Conservation (phyloP, 2,888 invertebrate species). For the Halocaridina rubra region DNA sequence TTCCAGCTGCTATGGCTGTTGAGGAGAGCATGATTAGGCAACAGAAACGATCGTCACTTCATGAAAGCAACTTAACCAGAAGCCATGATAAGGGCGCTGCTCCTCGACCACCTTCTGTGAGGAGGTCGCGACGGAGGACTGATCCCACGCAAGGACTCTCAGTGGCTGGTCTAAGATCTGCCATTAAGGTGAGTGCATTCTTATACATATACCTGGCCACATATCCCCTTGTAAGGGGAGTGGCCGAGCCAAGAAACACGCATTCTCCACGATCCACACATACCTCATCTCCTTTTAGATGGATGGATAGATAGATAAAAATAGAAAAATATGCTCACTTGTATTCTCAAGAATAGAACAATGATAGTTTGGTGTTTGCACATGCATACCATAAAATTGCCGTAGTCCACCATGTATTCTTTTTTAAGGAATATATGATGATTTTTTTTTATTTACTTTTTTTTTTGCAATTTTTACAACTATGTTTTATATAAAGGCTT, state of each 20-base stretch:
- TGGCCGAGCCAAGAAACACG: too few relatives aligned
- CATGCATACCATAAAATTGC: too few relatives aligned
- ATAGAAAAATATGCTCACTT: too few relatives aligned
- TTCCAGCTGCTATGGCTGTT: slow-evolving; percentile 39
- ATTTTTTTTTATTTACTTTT: too few relatives aligned
- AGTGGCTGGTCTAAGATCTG: not conserved
- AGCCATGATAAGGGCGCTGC: not conserved
- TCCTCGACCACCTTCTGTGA: slow-evolving; percentile 13
- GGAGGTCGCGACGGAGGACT: slow-evolving; percentile 9
- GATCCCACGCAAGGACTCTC: slow-evolving; percentile 15
- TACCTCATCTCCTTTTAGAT: too few relatives aligned
- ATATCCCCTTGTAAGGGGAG: not conserved
- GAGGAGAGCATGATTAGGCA: slow-evolving; percentile 29
- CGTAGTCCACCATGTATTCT: too few relatives aligned
- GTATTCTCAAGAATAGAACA: not conserved
- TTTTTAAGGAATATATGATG: too few relatives aligned
- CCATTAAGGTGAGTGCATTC: slow-evolving; percentile 22
- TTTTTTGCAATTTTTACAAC: too few relatives aligned
- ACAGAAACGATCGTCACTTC: slow-evolving; percentile 35
- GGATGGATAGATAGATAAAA: too few relatives aligned
- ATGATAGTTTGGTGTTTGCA: not conserved
- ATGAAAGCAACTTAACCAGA: not conserved
- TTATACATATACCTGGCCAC: not conserved
- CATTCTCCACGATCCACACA: too few relatives aligned
- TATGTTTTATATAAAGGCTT: too few relatives aligned